A percentile compares a stretch with the other conserved stretches of the same genome.
Evolutionary conservation across 2,113 vertebrate species (phyloP).

Genomic region (Andinoacara biseriatus): DNA sequence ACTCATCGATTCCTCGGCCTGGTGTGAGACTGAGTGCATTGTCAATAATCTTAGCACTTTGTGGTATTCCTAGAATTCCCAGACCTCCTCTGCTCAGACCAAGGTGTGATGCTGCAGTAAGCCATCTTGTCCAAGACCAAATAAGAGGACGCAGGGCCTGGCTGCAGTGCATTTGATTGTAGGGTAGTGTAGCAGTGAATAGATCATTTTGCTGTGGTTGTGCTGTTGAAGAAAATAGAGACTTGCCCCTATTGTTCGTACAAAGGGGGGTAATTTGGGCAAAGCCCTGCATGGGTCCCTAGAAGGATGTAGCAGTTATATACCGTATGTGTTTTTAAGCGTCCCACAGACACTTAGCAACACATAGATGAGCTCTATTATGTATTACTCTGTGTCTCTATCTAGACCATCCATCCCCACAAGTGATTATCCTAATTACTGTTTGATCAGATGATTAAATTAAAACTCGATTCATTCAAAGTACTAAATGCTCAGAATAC

Average conservation of each 20-base stretch:
- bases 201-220: constrained; percentile 40
- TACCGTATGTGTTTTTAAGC: constrained; percentile 75
- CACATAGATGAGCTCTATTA: constrained; percentile 79
- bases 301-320: constrained; percentile 69
- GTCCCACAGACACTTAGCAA: constrained; percentile 78
- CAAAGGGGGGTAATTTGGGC: constrained; percentile 59
- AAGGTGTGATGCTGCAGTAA: constrained; percentile 68
- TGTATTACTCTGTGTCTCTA: constrained; percentile 75
- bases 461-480: constrained; percentile 89
- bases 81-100: constrained; percentile 49
- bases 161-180: constrained; percentile 37
- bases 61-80: constrained; percentile 78
- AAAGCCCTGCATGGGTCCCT: constrained; percentile 44
- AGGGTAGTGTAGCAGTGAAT: constrained; percentile 21
- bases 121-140: constrained; percentile 69
- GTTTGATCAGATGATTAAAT: constrained; percentile 98
- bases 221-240: constrained; percentile 24
- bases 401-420: constrained; percentile 84
- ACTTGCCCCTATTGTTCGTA: constrained; percentile 36
- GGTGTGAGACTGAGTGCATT: constrained; percentile 76
- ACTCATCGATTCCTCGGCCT: constrained; percentile 67
- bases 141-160: constrained; percentile 39
- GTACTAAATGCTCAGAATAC: constrained; percentile 86
- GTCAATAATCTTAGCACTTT: constrained; percentile 79
- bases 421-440: constrained; percentile 93